These are phyloP conservation scores for Himalopsyche kuldschensis DNA, from an alignment of 2,888 invertebrate species.

Conservation along the genomic window DNA sequence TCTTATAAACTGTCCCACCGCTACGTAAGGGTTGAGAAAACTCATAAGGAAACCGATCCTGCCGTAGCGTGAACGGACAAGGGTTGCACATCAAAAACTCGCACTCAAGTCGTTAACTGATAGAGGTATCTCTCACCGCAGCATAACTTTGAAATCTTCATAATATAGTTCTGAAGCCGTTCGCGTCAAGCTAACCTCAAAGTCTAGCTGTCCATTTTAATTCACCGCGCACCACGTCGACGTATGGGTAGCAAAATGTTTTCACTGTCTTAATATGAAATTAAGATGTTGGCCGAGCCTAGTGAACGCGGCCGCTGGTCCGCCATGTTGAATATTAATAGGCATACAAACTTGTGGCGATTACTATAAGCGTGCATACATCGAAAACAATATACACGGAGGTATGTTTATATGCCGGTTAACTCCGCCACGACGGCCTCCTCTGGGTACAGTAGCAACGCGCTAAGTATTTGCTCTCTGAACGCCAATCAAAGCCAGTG, in stretches of 20 bases:
- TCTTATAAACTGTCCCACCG: background rate
- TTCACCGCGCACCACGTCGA: constrained; percentile 22
- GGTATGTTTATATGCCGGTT: constrained; percentile 20
- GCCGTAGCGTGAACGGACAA: background rate
- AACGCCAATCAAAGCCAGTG: background rate
- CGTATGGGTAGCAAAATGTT: constrained; percentile 28
- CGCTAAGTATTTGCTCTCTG: background rate
- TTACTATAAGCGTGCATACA: constrained; percentile 34
- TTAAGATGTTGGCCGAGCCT: constrained; percentile 33
- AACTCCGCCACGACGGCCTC: constrained; percentile 13
- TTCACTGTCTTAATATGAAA: constrained; percentile 35
- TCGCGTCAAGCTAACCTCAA: constrained; percentile 4
- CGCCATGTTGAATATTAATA: constrained; percentile 41
- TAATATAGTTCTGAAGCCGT: background rate
- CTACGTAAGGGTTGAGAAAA: background rate
- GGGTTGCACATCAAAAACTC: background rate
- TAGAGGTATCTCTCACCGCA: background rate
- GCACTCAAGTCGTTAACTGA: background rate
- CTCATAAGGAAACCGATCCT: background rate
- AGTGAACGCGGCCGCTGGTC: constrained; percentile 30
- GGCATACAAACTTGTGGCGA: constrained; percentile 40
- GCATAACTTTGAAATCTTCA: constrained; percentile 3
- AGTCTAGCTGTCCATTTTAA: background rate
- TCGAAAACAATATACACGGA: constrained; percentile 27
- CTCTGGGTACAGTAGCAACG: constrained; percentile 9